Percentiles rank a stretch among this genome's conserved stretches.
Conservation (phyloP, 2,888 invertebrate genomes). For the Bursaphelenchus okinawaensis region DNA sequence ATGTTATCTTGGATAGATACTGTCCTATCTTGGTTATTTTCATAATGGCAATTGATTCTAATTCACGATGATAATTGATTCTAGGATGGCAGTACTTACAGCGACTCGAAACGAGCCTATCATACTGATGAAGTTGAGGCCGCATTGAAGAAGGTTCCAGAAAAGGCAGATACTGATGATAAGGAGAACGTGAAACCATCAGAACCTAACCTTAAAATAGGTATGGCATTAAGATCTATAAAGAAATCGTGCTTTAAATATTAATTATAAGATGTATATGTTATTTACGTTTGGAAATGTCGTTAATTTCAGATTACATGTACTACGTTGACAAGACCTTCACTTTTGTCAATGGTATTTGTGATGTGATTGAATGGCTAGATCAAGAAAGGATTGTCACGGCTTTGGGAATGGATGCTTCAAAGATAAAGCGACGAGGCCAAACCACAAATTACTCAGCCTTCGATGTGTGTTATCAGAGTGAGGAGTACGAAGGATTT, state of each 20-base stretch:
- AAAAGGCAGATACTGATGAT: not conserved
- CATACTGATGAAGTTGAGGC: conserved; percentile 80
- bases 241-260: conserved; percentile 2
- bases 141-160: not conserved
- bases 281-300: not conserved
- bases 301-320: not conserved
- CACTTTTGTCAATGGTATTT: conserved; percentile 87
- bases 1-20: no score
- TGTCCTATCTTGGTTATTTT: no score
- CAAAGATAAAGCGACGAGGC: conserved; percentile 29
- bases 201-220: conserved; percentile 62
- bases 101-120: conserved; percentile 84
- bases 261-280: no score
- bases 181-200: not conserved
- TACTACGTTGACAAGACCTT: conserved; percentile 91
- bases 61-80: conserved; percentile 11
- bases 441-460: not conserved
- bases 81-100: conserved; percentile 69
- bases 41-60: not conserved
- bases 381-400: conserved; percentile 84
- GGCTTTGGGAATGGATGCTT: conserved; percentile 64
- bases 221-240: conserved; percentile 41
- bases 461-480: conserved; percentile 21
- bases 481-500: conserved; percentile 32
- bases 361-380: conserved; percentile 88